phyloP scores from a whole-genome alignment of 2,888 invertebrate genomes.

The Scaptomyza cyrtandrae region DNA sequence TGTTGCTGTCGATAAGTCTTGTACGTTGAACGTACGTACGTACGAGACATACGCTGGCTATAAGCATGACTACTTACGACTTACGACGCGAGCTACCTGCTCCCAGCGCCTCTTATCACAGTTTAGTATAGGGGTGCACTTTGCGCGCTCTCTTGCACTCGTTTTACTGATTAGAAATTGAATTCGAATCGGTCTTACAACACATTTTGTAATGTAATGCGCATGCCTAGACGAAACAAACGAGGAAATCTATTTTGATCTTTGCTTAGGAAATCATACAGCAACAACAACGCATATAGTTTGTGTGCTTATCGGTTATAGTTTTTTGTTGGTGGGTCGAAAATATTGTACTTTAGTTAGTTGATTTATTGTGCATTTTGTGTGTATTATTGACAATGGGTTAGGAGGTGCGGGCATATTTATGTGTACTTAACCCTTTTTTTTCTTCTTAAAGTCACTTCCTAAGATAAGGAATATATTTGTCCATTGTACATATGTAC shows the following conservation, averaged over 20 bases:
- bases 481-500: too few relatives aligned
- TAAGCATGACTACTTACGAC: slow-evolving; percentile 13
- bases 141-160: slow-evolving; percentile 27
- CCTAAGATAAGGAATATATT: too few relatives aligned
- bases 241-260: slow-evolving; percentile 38
- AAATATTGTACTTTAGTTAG: slow-evolving; percentile 1
- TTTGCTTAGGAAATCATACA: slow-evolving; percentile 1
- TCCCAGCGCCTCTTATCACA: slow-evolving; percentile 42
- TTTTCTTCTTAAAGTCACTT: too few relatives aligned
- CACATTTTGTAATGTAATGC: not conserved
- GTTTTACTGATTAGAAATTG: slow-evolving; percentile 33
- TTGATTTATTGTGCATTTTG: not conserved
- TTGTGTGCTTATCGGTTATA: slow-evolving; percentile 33
- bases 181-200: slow-evolving; percentile 16
- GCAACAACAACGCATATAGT: not conserved
- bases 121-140: slow-evolving; percentile 11
- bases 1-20: slow-evolving; percentile 27
- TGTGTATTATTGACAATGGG: not conserved
- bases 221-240: slow-evolving; percentile 6
- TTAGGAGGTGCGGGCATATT: not conserved
- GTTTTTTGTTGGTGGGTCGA: not conserved
- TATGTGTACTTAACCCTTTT: not conserved
- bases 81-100: slow-evolving; percentile 37
- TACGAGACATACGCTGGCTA: not conserved
- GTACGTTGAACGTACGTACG: not conserved